Evolutionary conservation across 2,113 vertebrate species (phyloP), one percentile per base, ranked within the genome.

Genomic region (Macrotus californicus): DNA sequence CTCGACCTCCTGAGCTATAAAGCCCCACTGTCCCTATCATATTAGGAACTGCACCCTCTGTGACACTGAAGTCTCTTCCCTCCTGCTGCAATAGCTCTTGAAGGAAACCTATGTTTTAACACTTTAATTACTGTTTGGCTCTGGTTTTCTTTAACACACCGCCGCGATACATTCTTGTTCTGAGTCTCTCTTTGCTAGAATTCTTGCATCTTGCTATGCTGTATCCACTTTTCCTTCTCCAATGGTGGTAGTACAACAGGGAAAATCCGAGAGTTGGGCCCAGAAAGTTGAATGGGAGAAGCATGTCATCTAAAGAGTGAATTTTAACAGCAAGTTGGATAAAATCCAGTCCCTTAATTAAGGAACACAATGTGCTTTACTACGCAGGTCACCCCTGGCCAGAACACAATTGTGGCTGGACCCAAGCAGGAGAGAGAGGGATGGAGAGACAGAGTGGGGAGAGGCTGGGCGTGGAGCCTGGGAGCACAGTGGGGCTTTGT

Each of bases 401-500:
- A 96, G 82, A 89, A 36, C 84, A 95, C 96, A 96, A 80, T 93
- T 70, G 89, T 97, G 89, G 88, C 89, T 89, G 91, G 67, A 34
- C 31, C 66, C 88, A 46, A 5, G 82, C 50, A 16, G 41, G 50
- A 5, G 72, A 43, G 70, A 43, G 82, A 41, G 91, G 50, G 54
- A 24, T 70, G n/a, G n/a, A 48, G 54, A 75, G 0, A 29, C 61
- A 41, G 93, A 39, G 52, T 59, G 54, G 18, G 16, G 80, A 64
- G 48, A 59, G 0, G 9, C 6, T 86, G 54, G 61, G 80, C 10
- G 41, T 18, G 54, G 77, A 79, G 82, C 73, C 39, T 31, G 82
- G 76, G 52, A 76, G 88, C 93, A 95, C 92, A 97, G 24, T 96
- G 91, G 54, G 50, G 67, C 96, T 96, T 97, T 97, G 97, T 97